phyloP scores from a whole-genome alignment of 2,797 vertebrate genomes.

The Arremon brunneinucha region DNA sequence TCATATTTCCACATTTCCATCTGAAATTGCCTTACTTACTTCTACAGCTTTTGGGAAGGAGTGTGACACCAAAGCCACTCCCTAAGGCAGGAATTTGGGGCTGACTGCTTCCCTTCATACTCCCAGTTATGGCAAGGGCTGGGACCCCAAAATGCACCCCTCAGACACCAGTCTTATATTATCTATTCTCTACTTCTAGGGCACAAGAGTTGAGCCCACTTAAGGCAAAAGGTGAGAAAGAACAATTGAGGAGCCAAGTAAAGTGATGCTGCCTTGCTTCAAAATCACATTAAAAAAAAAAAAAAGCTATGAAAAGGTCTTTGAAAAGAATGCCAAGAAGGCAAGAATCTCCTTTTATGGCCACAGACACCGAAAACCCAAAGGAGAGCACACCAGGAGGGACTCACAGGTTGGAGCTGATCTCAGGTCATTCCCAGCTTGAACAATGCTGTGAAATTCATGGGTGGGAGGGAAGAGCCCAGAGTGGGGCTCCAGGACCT shows the following conservation, averaged over 20 bases:
- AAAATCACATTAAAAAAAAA: neutral
- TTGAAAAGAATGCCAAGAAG: neutral
- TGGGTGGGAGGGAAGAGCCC: neutral
- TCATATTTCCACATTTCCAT: too few species aligned
- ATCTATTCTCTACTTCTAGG: neutral
- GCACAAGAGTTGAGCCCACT: neutral
- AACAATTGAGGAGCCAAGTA: neutral
- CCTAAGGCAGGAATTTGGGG: neutral
- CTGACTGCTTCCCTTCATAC: neutral
- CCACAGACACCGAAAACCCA: neutral
- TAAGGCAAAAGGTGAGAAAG: conserved; percentile 42
- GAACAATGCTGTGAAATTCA: rapidly evolving
- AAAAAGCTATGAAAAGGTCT: neutral
- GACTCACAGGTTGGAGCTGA: neutral
- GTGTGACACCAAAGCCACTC: neutral
- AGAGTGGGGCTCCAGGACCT: rapidly evolving
- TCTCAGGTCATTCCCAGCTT: neutral
- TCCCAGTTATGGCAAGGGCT: neutral
- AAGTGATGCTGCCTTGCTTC: neutral
- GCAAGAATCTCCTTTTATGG: neutral
- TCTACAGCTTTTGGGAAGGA: neutral
- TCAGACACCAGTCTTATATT: neutral
- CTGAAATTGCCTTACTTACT: neutral
- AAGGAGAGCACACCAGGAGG: neutral
- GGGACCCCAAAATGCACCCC: neutral